Percentiles rank a stretch among this genome's conserved stretches.
These are phyloP conservation scores for Nannoperca australis DNA, from an alignment of 2,797 vertebrate genomes.

Conservation along the genomic window DNA sequence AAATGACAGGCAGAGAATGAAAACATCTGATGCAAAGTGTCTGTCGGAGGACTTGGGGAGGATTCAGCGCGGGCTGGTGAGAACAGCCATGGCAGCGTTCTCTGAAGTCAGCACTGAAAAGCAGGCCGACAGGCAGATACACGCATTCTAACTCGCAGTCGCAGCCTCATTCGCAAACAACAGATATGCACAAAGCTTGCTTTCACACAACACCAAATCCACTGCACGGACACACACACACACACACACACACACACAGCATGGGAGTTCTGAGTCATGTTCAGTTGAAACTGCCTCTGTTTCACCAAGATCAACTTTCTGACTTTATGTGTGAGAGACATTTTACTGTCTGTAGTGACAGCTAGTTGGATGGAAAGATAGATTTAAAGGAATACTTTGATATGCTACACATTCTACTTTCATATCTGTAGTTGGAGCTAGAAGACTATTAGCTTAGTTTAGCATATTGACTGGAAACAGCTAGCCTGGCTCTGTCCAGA, in stretches of 20 bases:
- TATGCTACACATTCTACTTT: background rate
- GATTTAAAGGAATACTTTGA: background rate
- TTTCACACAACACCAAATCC: conserved; percentile 50
- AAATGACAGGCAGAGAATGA: conserved; percentile 34
- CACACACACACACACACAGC: conserved; percentile 22
- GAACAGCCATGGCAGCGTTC: conserved; percentile 31
- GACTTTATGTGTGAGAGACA: conserved; percentile 45
- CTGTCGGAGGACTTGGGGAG: conserved; percentile 37
- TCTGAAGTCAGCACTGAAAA: conserved; percentile 50
- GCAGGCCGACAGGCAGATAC: conserved; percentile 19
- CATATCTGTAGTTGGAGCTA: background rate
- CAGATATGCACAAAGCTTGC: conserved; percentile 17
- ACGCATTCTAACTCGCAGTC: background rate
- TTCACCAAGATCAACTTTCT: conserved; percentile 38
- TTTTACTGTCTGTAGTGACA: conserved; percentile 34
- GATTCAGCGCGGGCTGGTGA: conserved; percentile 19
- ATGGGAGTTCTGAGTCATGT: conserved; percentile 61
- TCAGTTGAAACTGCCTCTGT: conserved; percentile 35
- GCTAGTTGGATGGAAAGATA: background rate
- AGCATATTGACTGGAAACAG: background rate
- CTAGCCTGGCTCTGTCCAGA: background rate
- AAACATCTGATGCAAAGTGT: conserved; percentile 51
- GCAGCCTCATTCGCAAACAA: conserved; percentile 29
- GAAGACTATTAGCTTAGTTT: background rate
- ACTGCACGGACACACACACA: background rate